Conservation (phyloP, 1,140 invertebrate species). For the Araneus ventricosus region DNA sequence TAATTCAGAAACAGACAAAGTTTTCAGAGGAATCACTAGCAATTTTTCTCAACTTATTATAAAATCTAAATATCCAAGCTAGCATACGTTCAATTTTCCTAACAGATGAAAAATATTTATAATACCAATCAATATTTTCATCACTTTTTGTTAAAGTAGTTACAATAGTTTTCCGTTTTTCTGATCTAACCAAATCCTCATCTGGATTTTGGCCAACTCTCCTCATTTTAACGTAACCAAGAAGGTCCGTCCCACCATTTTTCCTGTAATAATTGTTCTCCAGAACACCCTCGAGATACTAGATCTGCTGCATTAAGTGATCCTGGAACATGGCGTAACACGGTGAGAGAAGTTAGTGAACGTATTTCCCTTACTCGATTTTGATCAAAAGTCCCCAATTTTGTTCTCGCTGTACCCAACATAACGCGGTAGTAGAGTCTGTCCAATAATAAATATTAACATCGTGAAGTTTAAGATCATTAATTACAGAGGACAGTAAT, state of each 20-base stretch:
- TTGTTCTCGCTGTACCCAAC: neutral
- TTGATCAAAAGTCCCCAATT: constrained; percentile 10
- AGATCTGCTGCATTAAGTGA: constrained; percentile 38
- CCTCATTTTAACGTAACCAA: constrained; percentile 10
- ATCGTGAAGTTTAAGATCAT: neutral
- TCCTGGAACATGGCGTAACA: no score
- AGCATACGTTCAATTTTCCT: constrained; percentile 49
- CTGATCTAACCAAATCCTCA: constrained; percentile 48
- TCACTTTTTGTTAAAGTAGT: constrained; percentile 15
- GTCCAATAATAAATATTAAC: constrained; percentile 62
- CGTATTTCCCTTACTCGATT: constrained; percentile 37
- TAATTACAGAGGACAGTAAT: neutral
- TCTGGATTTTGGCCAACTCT: constrained; percentile 66
- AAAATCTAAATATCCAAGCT: constrained; percentile 43
- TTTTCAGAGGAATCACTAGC: neutral
- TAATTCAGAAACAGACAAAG: no score
- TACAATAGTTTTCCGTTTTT: constrained; percentile 36
- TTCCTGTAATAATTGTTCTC: neutral
- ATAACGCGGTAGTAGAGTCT: constrained; percentile 33
- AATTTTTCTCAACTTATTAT: constrained; percentile 6
- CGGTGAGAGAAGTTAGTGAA: neutral
- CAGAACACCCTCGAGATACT: neutral
- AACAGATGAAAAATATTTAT: constrained; percentile 52
- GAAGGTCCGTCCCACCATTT: constrained; percentile 63
- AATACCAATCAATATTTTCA: constrained; percentile 10